Evolutionary conservation across 2,888 invertebrate species (phyloP), one percentile per base, ranked within the genome.

Genomic region (Drosophila neotestacea): DNA sequence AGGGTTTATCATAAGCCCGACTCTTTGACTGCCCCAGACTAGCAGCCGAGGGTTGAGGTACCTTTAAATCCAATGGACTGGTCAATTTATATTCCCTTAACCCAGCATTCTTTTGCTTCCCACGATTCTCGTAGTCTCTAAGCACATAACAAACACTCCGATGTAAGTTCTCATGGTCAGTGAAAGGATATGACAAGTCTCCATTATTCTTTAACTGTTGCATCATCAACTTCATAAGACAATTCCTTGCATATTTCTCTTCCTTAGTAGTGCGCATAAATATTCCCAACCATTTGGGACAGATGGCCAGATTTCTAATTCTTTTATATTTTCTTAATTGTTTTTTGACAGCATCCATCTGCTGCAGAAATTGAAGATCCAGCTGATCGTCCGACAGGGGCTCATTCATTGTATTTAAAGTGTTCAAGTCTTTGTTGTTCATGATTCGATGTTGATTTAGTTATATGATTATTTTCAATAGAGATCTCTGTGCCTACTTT

Each of bases 231-330:
- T 10, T 9, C 0, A 63, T 1, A 0, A 73, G 59, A 16, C 42
- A 55, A 2, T 73, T 75, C 0, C 73, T 22, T 0, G 76, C 76
- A 6, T 32, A 30, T 30, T 41, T 70, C 63, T 73, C 76, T 2
- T 64, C 47, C 4, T 56, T 60, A 22, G 55, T 16, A 6, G 59
- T 36, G 1, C 54, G 5, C 48, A 10, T 0, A 1, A 75, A 51
- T 6, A 60, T 44, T 2, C 6, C 0, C 6, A 64, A 28, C 73
- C 73, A 73, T 38, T 64, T 73, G 32, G 10, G 9, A 11, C 70
- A 47, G 11, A 73, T 34, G n/a, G 34, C 38, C 6, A 32, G 32
- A 4, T 51, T 46, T 2, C 10, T 34, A 0, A 3, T 1, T 0
- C 5, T 0, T 7, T 27, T 11, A 6, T 9, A 2, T 3, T 0